Base-by-base conservation (phyloP, 2,113 vertebrate genomes). In the Condylura cristata region DNA sequence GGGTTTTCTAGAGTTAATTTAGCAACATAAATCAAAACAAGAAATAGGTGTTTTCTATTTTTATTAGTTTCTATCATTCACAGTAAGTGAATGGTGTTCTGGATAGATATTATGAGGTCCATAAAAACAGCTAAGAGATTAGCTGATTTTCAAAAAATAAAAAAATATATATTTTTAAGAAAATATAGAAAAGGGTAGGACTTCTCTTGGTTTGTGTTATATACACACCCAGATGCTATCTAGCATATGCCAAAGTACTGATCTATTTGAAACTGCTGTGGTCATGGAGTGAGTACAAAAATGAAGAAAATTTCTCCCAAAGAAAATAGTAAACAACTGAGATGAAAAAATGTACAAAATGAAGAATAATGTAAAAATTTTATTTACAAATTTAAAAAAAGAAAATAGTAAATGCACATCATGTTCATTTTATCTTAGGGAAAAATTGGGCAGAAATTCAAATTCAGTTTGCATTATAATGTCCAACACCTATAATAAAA, bases 51-150 rank as follows among this genome's bases (percentile, higher is more conserved):
- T 22, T 94, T 68, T 82, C 44, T 61, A 44, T 76, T 84, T 95
- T 89, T 94, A 81, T 81, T 87, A 79, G 20, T 78, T 87, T 86
- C 39, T 41, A 0, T 60, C 60, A 74, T 91, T 95, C 41, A 66
- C 39, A 92, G 90, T 65, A 89, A 91, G 84, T 53, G 56, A 82
- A 82, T 18, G 90, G 30, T 90, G 86, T 60, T 34, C 71, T 53
- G 24, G 51, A 91, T 24, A 74, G 20, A 39, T 72, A 53, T 22
- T 70, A 78, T 44, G 26, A 82, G 37, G 44, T 92, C 7, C 24
- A 80, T 84, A 17, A 89, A 95, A 90, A 68, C 61, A 66, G n/a
- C 60, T 81, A 87, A 88, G 71, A 92, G 79, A 72, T 44, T 70
- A 76, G 22, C 0, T 41, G 87, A 22, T 70, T 79, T 76, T 81